phyloP scores from a whole-genome alignment of 2,113 vertebrate genomes.

The Ariopsis seemanni region DNA sequence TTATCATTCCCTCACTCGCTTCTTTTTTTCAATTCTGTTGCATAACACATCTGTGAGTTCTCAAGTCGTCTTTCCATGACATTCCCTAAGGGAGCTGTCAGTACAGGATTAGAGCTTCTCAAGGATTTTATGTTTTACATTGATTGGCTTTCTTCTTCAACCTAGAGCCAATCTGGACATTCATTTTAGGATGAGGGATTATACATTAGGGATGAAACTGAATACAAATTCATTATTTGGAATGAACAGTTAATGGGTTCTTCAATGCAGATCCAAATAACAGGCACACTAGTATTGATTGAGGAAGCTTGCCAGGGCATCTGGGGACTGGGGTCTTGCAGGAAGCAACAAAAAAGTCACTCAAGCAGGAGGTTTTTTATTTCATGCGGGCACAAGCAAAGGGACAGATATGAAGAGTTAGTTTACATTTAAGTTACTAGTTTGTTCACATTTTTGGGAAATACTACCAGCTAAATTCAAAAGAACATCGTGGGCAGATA shows the following conservation, averaged over 20 bases:
- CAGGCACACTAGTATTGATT: neutral
- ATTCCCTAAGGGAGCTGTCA: slow-evolving; percentile 18
- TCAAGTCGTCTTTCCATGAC: slow-evolving; percentile 12
- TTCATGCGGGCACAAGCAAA: neutral
- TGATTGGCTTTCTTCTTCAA: neutral
- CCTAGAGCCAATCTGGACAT: neutral
- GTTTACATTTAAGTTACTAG: neutral
- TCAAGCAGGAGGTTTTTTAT: neutral
- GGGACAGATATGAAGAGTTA: neutral
- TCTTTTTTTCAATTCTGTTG: neutral
- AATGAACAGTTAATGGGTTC: neutral
- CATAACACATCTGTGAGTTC: neutral
- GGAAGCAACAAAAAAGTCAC: neutral
- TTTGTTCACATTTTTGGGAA: neutral
- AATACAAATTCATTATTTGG: neutral
- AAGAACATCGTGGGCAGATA: neutral
- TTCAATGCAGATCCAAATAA: neutral
- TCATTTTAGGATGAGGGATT: neutral
- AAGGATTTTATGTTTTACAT: neutral
- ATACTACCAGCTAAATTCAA: neutral
- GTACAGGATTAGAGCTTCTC: neutral
- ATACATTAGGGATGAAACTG: neutral
- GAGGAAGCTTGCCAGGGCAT: neutral
- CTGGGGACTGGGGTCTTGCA: neutral
- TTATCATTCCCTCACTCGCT: neutral